Conservation (phyloP, 2,113 vertebrate genomes). For the Mormyrus iriodes region DNA sequence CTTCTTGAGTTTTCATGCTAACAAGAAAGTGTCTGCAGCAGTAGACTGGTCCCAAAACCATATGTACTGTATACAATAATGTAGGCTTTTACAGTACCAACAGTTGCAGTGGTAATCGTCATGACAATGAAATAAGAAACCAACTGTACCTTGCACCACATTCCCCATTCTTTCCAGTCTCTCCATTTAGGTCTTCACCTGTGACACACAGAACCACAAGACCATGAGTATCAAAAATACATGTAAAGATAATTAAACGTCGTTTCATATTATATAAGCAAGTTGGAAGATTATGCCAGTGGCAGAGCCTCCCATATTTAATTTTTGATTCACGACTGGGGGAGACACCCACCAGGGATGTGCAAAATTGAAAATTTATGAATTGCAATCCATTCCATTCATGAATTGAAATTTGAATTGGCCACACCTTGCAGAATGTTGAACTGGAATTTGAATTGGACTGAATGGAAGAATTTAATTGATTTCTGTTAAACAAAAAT, state of each 20-base stretch:
- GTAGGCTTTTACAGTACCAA: neutral
- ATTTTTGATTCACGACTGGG: neutral
- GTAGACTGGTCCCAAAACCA: neutral
- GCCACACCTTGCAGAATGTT: no score
- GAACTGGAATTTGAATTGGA: neutral
- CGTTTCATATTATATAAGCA: neutral
- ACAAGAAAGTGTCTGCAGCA: neutral
- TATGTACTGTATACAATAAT: neutral
- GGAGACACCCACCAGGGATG: neutral
- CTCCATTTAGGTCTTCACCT: conserved; percentile 71
- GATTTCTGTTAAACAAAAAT: neutral
- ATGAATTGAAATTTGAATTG: neutral
- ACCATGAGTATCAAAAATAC: neutral
- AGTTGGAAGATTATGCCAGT: neutral
- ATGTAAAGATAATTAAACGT: neutral
- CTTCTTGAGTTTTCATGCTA: neutral
- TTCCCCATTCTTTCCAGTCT: conserved; percentile 66
- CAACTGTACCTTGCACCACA: conserved; percentile 39
- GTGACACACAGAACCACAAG: conserved; percentile 14
- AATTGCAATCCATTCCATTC: neutral
- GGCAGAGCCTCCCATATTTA: neutral
- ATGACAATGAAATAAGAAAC: neutral
- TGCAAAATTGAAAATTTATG: neutral
- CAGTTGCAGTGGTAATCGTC: neutral
- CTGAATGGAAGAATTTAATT: neutral